Evolutionary conservation across 2,113 vertebrate genomes (phyloP).

Genomic region (Coturnix japonica): DNA sequence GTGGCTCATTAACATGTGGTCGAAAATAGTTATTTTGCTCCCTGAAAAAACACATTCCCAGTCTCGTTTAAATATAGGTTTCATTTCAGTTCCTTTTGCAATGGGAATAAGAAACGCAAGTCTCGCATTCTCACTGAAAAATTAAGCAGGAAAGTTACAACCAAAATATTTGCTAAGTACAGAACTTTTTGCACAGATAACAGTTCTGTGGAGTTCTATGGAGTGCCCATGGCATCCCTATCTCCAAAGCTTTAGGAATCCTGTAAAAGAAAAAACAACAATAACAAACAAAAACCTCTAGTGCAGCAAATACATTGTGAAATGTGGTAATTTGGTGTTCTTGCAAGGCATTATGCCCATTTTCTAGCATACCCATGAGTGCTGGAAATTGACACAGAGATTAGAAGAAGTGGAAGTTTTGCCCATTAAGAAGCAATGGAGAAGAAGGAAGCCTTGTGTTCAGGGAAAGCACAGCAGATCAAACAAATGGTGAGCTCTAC

Average conservation of each 20-base stretch:
- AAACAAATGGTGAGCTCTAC: not conserved
- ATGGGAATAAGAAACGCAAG: not conserved
- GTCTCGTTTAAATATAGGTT: not conserved
- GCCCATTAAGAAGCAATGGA: not conserved
- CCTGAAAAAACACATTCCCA: not conserved
- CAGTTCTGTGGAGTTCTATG: not conserved
- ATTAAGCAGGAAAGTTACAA: not conserved
- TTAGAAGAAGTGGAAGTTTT: not conserved
- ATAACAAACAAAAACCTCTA: not conserved
- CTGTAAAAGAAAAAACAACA: not conserved
- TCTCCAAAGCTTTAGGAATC: not conserved
- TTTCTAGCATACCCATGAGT: not conserved
- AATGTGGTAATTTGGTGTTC: not conserved
- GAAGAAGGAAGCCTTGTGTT: rapidly evolving
- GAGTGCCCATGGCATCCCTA: not conserved
- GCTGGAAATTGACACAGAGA: not conserved
- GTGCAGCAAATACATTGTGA: not conserved
- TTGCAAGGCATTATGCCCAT: not conserved
- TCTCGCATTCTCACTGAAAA: not conserved
- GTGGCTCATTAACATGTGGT: not conserved
- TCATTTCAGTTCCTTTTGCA: not conserved
- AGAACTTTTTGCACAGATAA: not conserved
- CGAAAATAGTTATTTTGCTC: not conserved
- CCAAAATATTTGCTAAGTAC: not conserved
- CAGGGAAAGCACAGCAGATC: rapidly evolving